Evolutionary conservation across 2,797 vertebrate genomes (phyloP).

Genomic region (Pseudotriccus pelzelni): DNA sequence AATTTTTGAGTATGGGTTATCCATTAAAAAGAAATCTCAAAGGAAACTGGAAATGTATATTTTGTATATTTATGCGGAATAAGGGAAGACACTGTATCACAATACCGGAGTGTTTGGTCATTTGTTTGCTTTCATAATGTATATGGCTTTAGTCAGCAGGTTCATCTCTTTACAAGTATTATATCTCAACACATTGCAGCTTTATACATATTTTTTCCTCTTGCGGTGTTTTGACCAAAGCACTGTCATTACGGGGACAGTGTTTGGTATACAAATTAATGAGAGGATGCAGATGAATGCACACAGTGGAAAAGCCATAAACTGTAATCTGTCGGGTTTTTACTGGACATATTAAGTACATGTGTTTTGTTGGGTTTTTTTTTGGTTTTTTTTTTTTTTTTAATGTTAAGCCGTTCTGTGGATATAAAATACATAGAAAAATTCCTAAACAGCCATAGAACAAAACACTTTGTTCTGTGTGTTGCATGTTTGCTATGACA

Average conservation of each 20-base stretch:
- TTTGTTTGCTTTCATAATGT: conserved; percentile 67
- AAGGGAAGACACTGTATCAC: conserved; percentile 78
- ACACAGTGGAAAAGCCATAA: conserved; percentile 70
- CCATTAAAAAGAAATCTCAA: conserved; percentile 37
- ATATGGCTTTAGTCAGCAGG: conserved; percentile 68
- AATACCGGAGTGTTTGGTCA: conserved; percentile 66
- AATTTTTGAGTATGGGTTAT: conserved; percentile 53
- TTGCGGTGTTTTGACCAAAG: conserved; percentile 75
- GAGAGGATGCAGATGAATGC: conserved; percentile 65
- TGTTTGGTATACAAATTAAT: conserved; percentile 72
- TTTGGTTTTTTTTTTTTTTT: neutral
- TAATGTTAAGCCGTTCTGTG: conserved; percentile 56
- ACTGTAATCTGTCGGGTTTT: conserved; percentile 69
- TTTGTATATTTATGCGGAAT: conserved; percentile 81
- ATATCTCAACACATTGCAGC: conserved; percentile 61
- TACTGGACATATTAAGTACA: conserved; percentile 67
- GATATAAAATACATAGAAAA: conserved; percentile 45
- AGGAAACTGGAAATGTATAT: conserved; percentile 82
- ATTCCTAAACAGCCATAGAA: conserved; percentile 76
- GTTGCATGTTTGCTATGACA: conserved; percentile 80
- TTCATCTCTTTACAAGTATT: conserved; percentile 79
- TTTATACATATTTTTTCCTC: conserved; percentile 22
- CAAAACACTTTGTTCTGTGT: conserved; percentile 74
- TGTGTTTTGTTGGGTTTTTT: neutral
- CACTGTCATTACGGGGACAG: conserved; percentile 71